A percentile compares a stretch with the other conserved stretches of the same genome.
Evolutionary conservation across 2,888 invertebrate species (phyloP).

Genomic region (Drosophila atripex): DNA sequence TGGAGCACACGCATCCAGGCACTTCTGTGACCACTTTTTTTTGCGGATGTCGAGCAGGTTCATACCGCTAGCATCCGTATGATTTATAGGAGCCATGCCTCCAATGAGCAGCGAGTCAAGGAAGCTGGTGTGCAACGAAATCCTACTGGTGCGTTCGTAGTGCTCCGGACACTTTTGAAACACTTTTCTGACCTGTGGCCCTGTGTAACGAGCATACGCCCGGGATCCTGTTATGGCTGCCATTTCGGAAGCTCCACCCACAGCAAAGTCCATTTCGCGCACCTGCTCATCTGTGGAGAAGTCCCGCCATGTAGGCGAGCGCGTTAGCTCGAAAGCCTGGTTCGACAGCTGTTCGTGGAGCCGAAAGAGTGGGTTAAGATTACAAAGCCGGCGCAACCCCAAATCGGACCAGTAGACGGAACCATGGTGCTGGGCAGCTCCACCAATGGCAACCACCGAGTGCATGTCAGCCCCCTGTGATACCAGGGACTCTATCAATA

Average conservation of each 20-base stretch:
- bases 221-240: constrained; percentile 51
- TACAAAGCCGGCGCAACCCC: constrained; percentile 58
- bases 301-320: constrained; percentile 23
- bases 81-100: constrained; percentile 58
- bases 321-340: constrained; percentile 34
- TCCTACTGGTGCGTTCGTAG: constrained; percentile 46
- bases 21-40: constrained; percentile 89
- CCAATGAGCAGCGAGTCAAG: constrained; percentile 61
- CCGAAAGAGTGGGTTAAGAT: constrained; percentile 28
- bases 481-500: constrained; percentile 91
- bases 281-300: constrained; percentile 20
- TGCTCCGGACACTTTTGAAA: constrained; percentile 5
- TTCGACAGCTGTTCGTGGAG: constrained; percentile 60
- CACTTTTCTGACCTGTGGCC: constrained; percentile 54
- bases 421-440: constrained; percentile 52
- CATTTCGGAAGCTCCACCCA: constrained; percentile 41
- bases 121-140: constrained; percentile 63
- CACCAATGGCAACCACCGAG: constrained; percentile 87
- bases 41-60: constrained; percentile 89
- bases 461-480: constrained; percentile 91
- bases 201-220: constrained; percentile 34
- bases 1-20: constrained; percentile 90
- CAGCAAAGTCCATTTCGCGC: constrained; percentile 21
- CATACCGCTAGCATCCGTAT: constrained; percentile 51
- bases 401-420: constrained; percentile 57